Base-by-base conservation (phyloP, 1,140 invertebrate genomes). In the Aphelenchoides fujianensis region DNA sequence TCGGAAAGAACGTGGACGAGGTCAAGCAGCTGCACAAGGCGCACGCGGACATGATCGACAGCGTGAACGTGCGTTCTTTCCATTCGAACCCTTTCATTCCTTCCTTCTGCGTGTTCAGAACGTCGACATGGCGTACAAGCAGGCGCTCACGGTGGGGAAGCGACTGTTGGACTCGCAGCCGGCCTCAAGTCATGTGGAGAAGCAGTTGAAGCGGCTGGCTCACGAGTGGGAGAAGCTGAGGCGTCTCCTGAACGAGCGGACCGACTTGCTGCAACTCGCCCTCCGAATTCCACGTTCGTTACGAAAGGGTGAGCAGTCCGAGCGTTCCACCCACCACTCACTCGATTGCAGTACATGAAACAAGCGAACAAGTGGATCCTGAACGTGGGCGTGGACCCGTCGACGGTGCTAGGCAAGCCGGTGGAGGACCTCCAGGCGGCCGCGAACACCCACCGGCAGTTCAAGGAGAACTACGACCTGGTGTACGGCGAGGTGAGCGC, bases 301-400 rank as follows among this genome's bases (percentile, higher is more conserved):
- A 75, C 67, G 66, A 64, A 53, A 30, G 35, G 57, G 74, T 75
- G 23, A 37, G 31, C 31, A 34, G 34, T 41, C n/a, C 3, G 12
- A 57, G 30, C 9, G 3, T 59, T 70, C 35, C 41, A 64, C 27
- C 31, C 19, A 1, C 30, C 34, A 35, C 5, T 34, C 41, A 48
- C 12, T 28, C 63, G 74, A 77, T 75, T 63, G 19, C 59, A 61
- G 59, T 61, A 55, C 32, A 54, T 75, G 2, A 41, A 77, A 55
- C 74, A 74, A 28, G 32, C 53, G n/a, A 48, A 63, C 16, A 5
- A 30, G 35, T 75, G 74, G 74, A 35, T 76, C 19, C 28, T 27
- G 5, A 68, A 75, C 27, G 75, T 75, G n/a, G 74, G 75, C 2
- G 74, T 78, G 35, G 61, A 75, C 23, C 74, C 74, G 31, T 19